Conservation (phyloP, 2,797 vertebrate species). For the Cephalopachus bancanus region DNA sequence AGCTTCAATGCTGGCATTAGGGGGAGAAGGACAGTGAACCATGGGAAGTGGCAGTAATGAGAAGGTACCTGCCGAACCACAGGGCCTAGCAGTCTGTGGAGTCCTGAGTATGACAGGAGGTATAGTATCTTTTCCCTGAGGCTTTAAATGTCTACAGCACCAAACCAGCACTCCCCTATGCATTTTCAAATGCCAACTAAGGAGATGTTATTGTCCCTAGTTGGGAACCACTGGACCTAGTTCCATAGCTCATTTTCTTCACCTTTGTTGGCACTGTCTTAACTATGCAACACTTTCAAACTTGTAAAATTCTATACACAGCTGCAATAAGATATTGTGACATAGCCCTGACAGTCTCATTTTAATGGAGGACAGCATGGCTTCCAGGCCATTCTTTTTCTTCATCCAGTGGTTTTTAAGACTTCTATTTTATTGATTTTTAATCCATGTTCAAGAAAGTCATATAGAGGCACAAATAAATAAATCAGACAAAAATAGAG, state of each 20-base stretch:
- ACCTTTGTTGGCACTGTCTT: background rate
- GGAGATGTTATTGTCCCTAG: background rate
- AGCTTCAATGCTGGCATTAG: background rate
- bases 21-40: background rate
- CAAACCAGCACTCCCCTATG: background rate
- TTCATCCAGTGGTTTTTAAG: conserved; percentile 15
- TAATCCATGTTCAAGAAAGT: background rate
- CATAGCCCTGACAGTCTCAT: background rate
- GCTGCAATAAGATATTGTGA: background rate
- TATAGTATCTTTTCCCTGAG: background rate
- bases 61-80: background rate
- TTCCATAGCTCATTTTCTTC: conserved; percentile 13
- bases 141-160: background rate
- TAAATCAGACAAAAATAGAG: conserved; percentile 16
- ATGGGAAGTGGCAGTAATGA: background rate
- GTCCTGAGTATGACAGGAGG: background rate
- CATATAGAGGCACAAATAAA: background rate
- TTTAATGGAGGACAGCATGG: background rate
- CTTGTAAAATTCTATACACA: background rate
- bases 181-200: background rate
- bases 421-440: conserved; percentile 32
- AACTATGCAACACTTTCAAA: background rate
- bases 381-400: background rate
- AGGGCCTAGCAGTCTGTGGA: background rate
- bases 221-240: background rate